Conservation (phyloP, 2,888 invertebrate genomes). For the Coremacera marginata region DNA sequence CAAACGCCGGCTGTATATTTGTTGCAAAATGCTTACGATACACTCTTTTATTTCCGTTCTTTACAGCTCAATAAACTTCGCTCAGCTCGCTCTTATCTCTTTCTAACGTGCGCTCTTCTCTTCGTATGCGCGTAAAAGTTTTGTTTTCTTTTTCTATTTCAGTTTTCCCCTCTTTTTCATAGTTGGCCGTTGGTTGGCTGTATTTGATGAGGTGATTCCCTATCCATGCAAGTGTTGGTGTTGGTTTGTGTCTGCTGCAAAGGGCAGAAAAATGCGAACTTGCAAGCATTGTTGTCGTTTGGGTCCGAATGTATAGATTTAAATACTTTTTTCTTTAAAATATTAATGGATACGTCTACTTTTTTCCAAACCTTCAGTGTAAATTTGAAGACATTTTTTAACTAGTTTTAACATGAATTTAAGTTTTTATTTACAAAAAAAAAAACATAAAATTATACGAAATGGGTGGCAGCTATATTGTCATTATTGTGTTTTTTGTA, state of each 20-base stretch:
- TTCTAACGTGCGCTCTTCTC: neutral
- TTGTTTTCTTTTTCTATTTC: neutral
- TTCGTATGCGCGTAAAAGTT: neutral
- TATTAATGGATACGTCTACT: no score
- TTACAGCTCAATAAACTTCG: neutral
- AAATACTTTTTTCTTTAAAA: no score
- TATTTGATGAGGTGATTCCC: constrained; percentile 43
- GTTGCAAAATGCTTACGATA: neutral
- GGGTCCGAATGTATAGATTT: no score
- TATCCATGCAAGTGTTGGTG: neutral
- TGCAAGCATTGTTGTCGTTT: neutral
- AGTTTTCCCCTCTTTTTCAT: neutral
- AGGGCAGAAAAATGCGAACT: neutral
- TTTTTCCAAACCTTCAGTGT: no score
- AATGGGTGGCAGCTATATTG: no score
- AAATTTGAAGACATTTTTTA: no score
- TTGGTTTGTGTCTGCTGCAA: neutral
- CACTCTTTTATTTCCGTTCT: neutral
- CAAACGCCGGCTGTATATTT: no score
- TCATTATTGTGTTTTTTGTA: no score
- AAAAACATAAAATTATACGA: no score
- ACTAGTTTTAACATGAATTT: no score
- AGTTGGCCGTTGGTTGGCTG: constrained; percentile 43
- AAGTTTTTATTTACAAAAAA: no score
- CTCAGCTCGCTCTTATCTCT: neutral